phyloP scores from a whole-genome alignment of 2,797 vertebrate species.

The Huso huso region DNA sequence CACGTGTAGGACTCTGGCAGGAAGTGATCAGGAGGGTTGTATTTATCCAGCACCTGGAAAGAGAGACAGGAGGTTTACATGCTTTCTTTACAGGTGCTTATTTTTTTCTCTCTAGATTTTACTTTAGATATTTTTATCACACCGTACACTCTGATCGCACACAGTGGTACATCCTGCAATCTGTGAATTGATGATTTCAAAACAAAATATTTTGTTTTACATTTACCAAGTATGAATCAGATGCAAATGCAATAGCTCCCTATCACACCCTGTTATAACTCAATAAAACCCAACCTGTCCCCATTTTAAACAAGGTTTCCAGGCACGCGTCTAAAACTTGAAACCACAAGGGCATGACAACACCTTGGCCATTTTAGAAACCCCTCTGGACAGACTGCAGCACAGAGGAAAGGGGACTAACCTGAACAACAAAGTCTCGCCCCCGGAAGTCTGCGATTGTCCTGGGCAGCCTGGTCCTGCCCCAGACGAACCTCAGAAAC shows the following conservation, averaged over 20 bases:
- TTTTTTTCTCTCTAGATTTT: not conserved
- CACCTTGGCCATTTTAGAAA: not conserved
- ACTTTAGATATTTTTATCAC: not conserved
- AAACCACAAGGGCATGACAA: not conserved
- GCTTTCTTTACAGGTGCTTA: not conserved
- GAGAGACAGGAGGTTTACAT: not conserved
- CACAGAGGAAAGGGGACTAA: slow-evolving; percentile 31
- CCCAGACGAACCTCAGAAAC: slow-evolving; percentile 96
- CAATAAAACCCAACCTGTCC: too few relatives aligned
- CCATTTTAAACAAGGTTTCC: too few relatives aligned
- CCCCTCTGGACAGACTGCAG: too few relatives aligned
- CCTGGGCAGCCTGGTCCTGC: slow-evolving; percentile 86
- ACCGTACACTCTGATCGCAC: not conserved
- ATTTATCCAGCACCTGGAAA: slow-evolving; percentile 89
- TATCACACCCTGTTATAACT: too few relatives aligned
- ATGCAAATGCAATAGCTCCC: too few relatives aligned
- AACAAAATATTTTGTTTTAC: too few relatives aligned
- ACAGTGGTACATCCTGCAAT: too few relatives aligned
- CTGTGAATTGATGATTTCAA: too few relatives aligned
- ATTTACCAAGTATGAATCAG: too few relatives aligned
- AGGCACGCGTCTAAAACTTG: too few relatives aligned
- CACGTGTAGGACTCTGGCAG: slow-evolving; percentile 97
- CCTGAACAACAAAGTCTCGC: slow-evolving; percentile 97
- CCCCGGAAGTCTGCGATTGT: slow-evolving; percentile 96
- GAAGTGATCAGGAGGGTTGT: slow-evolving; percentile 96